phyloP scores from a whole-genome alignment of 2,113 vertebrate species.

The Nibea albiflora region DNA sequence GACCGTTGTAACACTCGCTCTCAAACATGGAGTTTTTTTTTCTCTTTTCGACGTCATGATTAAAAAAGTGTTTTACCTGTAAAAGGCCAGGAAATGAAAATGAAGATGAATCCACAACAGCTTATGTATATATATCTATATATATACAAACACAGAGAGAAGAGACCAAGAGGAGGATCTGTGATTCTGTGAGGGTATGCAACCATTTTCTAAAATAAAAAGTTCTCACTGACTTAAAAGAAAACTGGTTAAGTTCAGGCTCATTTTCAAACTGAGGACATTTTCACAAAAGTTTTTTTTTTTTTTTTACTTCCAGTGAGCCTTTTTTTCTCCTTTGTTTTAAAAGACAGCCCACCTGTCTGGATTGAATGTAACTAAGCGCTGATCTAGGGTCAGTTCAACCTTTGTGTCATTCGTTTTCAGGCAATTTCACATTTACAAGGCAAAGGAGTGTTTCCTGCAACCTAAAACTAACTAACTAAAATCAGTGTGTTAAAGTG shows the following conservation, averaged over 20 bases:
- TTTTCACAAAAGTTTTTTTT: conserved; percentile 53
- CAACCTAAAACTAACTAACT: conserved; percentile 13
- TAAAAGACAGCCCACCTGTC: conserved; percentile 36
- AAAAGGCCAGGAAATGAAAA: conserved; percentile 75
- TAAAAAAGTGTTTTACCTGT: conserved; percentile 73
- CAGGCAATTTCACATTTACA: conserved; percentile 44
- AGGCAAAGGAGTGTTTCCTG: background rate
- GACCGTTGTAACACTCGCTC: conserved; percentile 72
- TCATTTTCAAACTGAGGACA: conserved; percentile 43
- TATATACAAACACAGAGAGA: conserved; percentile 51
- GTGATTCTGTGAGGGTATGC: conserved; percentile 39
- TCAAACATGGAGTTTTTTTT: conserved; percentile 70
- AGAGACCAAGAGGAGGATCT: conserved; percentile 47
- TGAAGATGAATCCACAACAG: conserved; percentile 71
- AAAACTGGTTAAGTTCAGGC: conserved; percentile 53
- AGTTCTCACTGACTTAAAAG: conserved; percentile 63
- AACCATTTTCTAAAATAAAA: conserved; percentile 55
- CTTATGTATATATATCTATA: conserved; percentile 57
- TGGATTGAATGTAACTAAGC: conserved; percentile 39
- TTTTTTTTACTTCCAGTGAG: conserved; percentile 32
- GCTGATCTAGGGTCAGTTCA: conserved; percentile 42
- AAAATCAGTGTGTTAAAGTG: conserved; percentile 21
- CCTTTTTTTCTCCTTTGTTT: conserved; percentile 6
- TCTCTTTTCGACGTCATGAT: conserved; percentile 69
- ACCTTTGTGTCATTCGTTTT: conserved; percentile 18